Percentiles rank a stretch among this genome's conserved stretches.
Conservation (phyloP, 2,113 vertebrate species). For the Podilymbus podiceps region DNA sequence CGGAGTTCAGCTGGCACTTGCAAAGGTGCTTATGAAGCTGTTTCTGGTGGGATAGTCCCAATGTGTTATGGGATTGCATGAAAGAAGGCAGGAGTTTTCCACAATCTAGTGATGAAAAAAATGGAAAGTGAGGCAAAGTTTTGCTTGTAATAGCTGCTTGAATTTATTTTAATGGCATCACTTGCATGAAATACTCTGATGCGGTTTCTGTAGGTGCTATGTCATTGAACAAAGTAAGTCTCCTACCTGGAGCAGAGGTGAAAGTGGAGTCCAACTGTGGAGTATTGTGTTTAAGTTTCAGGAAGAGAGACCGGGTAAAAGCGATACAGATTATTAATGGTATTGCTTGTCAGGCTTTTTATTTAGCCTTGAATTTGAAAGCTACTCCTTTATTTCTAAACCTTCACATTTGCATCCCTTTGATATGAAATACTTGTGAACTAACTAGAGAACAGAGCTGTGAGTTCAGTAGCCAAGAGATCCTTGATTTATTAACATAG, state of each 20-base stretch:
- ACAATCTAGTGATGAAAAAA: neutral
- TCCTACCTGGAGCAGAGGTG: neutral
- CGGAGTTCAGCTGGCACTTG: neutral
- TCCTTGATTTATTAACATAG: neutral
- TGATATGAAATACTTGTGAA: conserved; percentile 56
- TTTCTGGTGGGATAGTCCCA: neutral
- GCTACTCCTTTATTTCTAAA: conserved; percentile 33
- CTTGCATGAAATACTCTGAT: neutral
- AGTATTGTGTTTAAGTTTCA: neutral
- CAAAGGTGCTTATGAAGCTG: neutral
- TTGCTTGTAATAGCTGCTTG: neutral
- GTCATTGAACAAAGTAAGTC: neutral
- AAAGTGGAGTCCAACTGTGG: neutral
- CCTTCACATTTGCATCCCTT: conserved; percentile 44
- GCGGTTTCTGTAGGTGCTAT: neutral
- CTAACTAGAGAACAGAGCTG: conserved; percentile 47
- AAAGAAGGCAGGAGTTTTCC: neutral
- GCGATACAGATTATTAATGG: neutral
- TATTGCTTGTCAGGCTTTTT: conserved; percentile 21
- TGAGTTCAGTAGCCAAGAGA: conserved; percentile 38
- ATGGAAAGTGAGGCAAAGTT: neutral
- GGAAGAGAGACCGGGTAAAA: neutral
- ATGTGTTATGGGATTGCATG: neutral
- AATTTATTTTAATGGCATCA: neutral
- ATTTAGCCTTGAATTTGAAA: conserved; percentile 37